Evolutionary conservation across 2,888 invertebrate species (phyloP).

Genomic region (Pandemis corylana): DNA sequence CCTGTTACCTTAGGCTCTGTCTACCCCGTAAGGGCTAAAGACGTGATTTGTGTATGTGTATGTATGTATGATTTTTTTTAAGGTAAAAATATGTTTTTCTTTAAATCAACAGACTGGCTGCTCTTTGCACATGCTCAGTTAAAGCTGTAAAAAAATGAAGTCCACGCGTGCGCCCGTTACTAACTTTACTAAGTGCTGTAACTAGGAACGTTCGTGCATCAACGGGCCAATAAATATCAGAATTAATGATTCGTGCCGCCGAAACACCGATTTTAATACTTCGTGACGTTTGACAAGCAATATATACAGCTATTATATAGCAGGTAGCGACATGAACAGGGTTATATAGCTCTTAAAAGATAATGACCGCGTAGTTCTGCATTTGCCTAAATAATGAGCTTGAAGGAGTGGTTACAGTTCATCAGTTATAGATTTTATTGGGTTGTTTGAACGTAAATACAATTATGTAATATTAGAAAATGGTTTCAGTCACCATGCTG

Average conservation of each 20-base stretch:
- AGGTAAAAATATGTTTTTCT: too few species aligned
- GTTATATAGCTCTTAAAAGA: slow-evolving; percentile 35
- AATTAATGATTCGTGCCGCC: slow-evolving; percentile 77
- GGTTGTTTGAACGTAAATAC: slow-evolving; percentile 43
- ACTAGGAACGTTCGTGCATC: slow-evolving; percentile 63
- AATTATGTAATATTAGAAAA: slow-evolving; percentile 2
- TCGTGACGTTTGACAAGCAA: slow-evolving; percentile 72
- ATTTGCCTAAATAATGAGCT: slow-evolving; percentile 28
- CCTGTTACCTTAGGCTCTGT: too few species aligned
- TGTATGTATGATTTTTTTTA: too few species aligned
- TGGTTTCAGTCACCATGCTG: background rate
- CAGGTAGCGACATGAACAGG: slow-evolving; percentile 21
- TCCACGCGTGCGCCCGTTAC: slow-evolving; percentile 31
- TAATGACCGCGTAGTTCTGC: slow-evolving; percentile 24
- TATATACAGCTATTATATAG: slow-evolving; percentile 49
- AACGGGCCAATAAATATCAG: slow-evolving; percentile 71
- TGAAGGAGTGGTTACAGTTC: slow-evolving; percentile 19
- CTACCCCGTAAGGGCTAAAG: too few species aligned
- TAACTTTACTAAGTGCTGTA: slow-evolving; percentile 17
- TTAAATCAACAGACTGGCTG: too few species aligned
- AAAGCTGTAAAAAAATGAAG: background rate
- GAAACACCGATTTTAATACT: slow-evolving; percentile 80
- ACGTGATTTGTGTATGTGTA: too few species aligned
- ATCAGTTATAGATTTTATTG: slow-evolving; percentile 30
- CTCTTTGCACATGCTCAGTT: too few species aligned